These are phyloP conservation scores for Helostoma temminkii DNA, from an alignment of 2,797 vertebrate species.

Conservation along the genomic window DNA sequence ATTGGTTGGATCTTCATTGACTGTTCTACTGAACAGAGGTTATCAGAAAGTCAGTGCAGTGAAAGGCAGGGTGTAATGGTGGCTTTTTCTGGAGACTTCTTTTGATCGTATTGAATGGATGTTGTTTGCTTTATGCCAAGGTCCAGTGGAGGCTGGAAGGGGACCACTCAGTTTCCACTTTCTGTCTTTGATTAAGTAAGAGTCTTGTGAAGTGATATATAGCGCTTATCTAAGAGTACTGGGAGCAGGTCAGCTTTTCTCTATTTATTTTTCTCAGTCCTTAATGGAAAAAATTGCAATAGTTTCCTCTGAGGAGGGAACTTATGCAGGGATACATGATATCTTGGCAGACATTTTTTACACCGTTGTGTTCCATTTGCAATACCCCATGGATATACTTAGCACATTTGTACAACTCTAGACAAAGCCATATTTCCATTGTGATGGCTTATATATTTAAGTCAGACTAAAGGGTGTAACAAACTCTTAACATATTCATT, in stretches of 20 bases:
- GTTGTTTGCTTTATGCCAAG: constrained; percentile 40
- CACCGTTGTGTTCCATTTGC: constrained; percentile 38
- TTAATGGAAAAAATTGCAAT: constrained; percentile 53
- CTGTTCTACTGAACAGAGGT: constrained; percentile 39
- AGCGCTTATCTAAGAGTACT: constrained; percentile 28
- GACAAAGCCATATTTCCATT: constrained; percentile 64
- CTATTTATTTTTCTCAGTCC: constrained; percentile 17
- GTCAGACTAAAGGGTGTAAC: constrained; percentile 53
- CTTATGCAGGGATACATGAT: constrained; percentile 6
- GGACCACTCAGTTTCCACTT: constrained; percentile 49
- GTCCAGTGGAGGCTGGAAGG: constrained; percentile 35
- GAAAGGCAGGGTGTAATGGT: constrained; percentile 19
- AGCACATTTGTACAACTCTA: constrained; percentile 54
- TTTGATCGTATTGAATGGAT: constrained; percentile 52
- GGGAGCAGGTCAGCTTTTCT: constrained; percentile 35
- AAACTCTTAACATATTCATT: constrained; percentile 70
- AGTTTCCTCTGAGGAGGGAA: constrained; percentile 32
- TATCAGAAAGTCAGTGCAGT: constrained; percentile 38
- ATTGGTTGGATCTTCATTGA: constrained; percentile 39
- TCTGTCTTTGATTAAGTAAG: constrained; percentile 51
- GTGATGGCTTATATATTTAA: constrained; percentile 68
- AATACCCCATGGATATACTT: constrained; percentile 45
- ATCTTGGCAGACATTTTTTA: constrained; percentile 46
- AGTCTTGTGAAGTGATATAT: constrained; percentile 59
- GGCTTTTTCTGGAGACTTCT: constrained; percentile 38